phyloP scores from a whole-genome alignment of 1,140 invertebrate genomes.

The Drosophila funebris region DNA sequence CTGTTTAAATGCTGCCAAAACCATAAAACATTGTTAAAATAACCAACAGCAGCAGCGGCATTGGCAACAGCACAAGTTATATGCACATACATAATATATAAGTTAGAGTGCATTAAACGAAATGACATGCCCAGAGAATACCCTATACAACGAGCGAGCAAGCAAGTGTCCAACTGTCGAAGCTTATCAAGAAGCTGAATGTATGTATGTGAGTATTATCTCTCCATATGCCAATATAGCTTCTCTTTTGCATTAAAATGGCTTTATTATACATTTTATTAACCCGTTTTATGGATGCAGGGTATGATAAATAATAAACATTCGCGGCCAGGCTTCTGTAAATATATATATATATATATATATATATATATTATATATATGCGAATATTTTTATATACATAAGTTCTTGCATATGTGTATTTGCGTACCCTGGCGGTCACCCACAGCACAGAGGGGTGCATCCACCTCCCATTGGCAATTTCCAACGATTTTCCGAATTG shows the following conservation, averaged over 20 bases:
- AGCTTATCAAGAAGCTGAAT: no score
- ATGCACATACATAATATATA: slow-evolving; percentile 27
- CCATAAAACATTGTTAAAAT: slow-evolving; percentile 48
- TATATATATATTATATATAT: background rate
- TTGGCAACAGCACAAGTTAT: background rate
- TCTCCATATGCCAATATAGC: no score
- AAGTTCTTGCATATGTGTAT: slow-evolving; percentile 21
- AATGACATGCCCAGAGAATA: background rate
- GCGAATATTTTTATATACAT: background rate
- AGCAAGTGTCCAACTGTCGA: no score
- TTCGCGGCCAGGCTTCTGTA: background rate
- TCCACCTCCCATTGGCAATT: slow-evolving; percentile 20
- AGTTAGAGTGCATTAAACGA: background rate
- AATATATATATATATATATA: background rate
- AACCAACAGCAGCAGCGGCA: slow-evolving; percentile 9
- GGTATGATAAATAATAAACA: background rate
- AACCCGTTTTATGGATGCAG: background rate
- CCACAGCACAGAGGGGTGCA: background rate
- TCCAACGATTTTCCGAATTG: slow-evolving; percentile 35
- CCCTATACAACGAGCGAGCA: no score
- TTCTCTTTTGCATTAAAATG: background rate
- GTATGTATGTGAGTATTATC: no score
- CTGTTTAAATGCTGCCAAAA: slow-evolving; percentile 48
- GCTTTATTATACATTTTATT: background rate
- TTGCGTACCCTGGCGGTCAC: background rate